phyloP scores from a whole-genome alignment of 2,113 vertebrate genomes.

The Cyanoramphus novaezelandiae region DNA sequence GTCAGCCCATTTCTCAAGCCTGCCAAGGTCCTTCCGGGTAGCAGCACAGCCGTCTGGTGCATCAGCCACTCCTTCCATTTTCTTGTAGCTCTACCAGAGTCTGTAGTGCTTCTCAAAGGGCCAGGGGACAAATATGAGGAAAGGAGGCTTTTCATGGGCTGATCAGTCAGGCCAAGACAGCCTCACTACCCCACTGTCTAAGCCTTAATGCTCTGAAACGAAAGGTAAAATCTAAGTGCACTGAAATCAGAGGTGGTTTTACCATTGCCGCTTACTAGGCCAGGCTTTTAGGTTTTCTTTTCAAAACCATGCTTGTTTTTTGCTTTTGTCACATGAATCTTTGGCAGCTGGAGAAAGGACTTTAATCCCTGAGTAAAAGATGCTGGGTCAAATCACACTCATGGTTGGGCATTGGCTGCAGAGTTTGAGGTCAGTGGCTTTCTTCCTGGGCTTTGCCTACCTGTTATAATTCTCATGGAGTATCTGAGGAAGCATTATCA shows the following conservation, averaged over 20 bases:
- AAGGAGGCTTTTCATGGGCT: not conserved
- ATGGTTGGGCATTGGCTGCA: not conserved
- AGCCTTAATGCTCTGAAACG: not conserved
- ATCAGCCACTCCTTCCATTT: not conserved
- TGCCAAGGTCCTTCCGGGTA: not conserved
- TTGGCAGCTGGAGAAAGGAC: not conserved
- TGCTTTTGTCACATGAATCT: not conserved
- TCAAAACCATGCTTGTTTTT: not conserved
- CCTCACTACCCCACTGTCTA: not conserved
- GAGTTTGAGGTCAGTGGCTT: not conserved
- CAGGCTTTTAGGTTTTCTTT: not conserved
- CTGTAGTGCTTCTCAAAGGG: not conserved
- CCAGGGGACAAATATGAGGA: not conserved
- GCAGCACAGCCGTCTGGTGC: not conserved
- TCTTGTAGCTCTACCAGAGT: not conserved
- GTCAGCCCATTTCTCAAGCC: not conserved
- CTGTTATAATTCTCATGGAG: not conserved
- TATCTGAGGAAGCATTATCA: not conserved
- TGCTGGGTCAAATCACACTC: not conserved
- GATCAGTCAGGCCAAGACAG: not conserved
- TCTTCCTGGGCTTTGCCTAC: not conserved
- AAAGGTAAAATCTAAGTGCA: not conserved
- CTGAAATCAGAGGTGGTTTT: not conserved
- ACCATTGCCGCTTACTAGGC: not conserved
- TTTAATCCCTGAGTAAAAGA: not conserved